Conservation (phyloP, 2,888 invertebrate genomes). For the Terebella lapidaria region DNA sequence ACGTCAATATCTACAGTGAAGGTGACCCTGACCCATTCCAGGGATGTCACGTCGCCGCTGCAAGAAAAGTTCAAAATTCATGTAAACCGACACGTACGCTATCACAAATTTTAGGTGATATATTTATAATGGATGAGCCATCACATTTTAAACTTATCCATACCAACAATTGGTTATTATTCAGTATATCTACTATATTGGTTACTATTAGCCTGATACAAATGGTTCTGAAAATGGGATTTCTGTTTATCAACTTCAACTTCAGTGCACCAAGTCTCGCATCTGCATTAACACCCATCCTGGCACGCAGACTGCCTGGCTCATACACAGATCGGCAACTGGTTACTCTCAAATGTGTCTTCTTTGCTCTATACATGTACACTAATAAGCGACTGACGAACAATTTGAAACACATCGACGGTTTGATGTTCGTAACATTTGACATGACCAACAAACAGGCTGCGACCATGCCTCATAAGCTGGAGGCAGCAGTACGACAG, state of each 20-base stretch:
- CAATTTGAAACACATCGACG: neutral
- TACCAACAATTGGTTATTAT: neutral
- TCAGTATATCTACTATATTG: neutral
- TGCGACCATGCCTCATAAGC: neutral
- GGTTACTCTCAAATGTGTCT: neutral
- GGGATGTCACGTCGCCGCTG: neutral
- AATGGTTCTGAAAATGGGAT: neutral
- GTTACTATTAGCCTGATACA: neutral
- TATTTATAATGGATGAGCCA: neutral
- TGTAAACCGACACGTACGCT: neutral
- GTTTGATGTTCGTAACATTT: neutral
- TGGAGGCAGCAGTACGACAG: neutral
- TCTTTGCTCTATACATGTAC: neutral
- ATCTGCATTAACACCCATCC: neutral
- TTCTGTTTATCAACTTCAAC: neutral
- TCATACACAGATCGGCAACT: neutral
- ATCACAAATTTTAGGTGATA: neutral
- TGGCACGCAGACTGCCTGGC: neutral
- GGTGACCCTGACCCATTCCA: neutral
- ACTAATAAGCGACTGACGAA: neutral
- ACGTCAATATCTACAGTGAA: neutral
- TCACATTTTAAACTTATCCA: neutral
- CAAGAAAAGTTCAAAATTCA: neutral
- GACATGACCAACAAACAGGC: neutral
- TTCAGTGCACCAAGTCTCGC: neutral